phyloP scores from a whole-genome alignment of 1,140 invertebrate genomes.

The Periplaneta americana region DNA sequence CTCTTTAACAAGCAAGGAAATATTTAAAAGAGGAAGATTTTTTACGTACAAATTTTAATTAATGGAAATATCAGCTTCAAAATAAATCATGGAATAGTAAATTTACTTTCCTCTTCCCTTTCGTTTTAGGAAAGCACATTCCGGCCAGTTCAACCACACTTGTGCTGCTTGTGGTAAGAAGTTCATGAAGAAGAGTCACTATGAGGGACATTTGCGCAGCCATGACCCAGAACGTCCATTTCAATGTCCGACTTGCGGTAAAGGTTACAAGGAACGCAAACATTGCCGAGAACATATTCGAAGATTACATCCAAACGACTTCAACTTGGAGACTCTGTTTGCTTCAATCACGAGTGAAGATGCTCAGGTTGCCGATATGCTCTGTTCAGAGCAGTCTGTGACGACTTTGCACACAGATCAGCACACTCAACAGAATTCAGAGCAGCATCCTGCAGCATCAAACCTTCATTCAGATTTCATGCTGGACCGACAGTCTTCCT shows the following conservation, averaged over 20 bases:
- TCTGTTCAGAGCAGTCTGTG: not conserved
- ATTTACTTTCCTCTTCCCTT: too few relatives aligned
- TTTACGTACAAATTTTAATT: too few relatives aligned
- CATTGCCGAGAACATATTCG: conserved; percentile 10
- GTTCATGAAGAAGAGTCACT: conserved; percentile 15
- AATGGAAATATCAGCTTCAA: too few relatives aligned
- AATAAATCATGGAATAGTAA: too few relatives aligned
- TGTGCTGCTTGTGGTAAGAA: conserved; percentile 15
- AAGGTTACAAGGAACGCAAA: conserved; percentile 10
- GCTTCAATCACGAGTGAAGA: conserved; percentile 17
- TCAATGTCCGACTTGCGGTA: conserved; percentile 16
- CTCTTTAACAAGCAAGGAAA: too few relatives aligned
- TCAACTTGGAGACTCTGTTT: conserved; percentile 11
- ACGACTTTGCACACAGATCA: not conserved
- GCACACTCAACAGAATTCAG: not conserved
- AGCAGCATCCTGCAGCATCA: not conserved
- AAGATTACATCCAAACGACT: conserved; percentile 13
- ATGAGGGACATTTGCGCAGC: conserved; percentile 12
- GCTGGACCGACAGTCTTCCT: not conserved
- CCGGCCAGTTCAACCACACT: conserved; percentile 5
- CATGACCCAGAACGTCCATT: conserved; percentile 12
- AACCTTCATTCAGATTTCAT: not conserved
- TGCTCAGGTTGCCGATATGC: conserved; percentile 8
- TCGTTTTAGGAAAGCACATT: conserved; percentile 9
- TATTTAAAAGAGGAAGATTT: too few relatives aligned